Percentiles rank a stretch among this genome's conserved stretches.
Evolutionary conservation across 92 coral and sea anemone genomes (phyloP).

Genomic region (Epizoanthus ramosus): DNA sequence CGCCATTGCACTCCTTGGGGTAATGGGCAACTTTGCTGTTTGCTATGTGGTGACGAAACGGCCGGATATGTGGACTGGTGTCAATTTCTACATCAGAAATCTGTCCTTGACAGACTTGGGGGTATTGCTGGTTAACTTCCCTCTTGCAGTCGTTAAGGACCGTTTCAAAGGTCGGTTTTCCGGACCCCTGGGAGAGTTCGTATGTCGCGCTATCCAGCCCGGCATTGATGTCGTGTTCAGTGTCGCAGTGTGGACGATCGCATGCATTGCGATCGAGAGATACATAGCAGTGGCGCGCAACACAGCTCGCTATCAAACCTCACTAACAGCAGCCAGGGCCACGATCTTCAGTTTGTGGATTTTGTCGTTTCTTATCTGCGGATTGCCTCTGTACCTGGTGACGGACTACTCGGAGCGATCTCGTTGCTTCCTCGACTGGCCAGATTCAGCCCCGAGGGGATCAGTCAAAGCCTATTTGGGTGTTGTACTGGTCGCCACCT

Average conservation of each 20-base stretch:
- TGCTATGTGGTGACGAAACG: conserved; percentile 61
- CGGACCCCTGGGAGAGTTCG: conserved; percentile 75
- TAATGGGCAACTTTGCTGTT: conserved; percentile 70
- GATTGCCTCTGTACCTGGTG: conserved; percentile 67
- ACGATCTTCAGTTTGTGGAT: conserved; percentile 60
- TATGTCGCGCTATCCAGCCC: conserved; percentile 64
- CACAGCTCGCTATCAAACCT: conserved; percentile 25
- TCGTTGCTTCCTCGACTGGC: conserved; percentile 1
- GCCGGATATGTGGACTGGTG: conserved; percentile 63
- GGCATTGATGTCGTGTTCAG: conserved; percentile 63
- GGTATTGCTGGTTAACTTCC: conserved; percentile 66
- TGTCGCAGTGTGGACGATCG: conserved; percentile 81
- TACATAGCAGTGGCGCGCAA: conserved; percentile 68
- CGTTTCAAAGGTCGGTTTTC: conserved; percentile 38
- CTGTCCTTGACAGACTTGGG: conserved; percentile 80
- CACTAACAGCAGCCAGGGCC: conserved; percentile 61
- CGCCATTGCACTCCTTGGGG: conserved; percentile 61
- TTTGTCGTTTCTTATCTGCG: conserved; percentile 50
- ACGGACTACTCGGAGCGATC: conserved; percentile 54
- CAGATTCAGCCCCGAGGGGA: neutral
- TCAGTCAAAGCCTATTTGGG: neutral
- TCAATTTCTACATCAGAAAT: conserved; percentile 67
- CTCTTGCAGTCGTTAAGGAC: conserved; percentile 70
- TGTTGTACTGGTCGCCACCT: neutral
- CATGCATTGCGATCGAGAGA: conserved; percentile 75